A percentile compares a stretch with the other conserved stretches of the same genome.
These are phyloP conservation scores for Florisuga fusca DNA, from an alignment of 2,797 vertebrate genomes.

Conservation along the genomic window DNA sequence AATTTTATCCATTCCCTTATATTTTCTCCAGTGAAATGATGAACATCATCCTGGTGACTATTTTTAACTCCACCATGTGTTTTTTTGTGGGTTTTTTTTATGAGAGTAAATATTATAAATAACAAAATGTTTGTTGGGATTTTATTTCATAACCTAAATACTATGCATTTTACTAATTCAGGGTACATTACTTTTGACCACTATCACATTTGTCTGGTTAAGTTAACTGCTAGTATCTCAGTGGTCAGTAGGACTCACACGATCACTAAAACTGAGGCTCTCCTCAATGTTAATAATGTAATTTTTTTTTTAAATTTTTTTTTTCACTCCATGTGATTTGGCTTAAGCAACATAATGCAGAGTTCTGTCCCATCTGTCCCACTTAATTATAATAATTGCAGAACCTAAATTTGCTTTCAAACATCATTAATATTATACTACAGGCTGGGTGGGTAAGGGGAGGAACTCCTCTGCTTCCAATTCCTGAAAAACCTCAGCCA, in stretches of 20 bases:
- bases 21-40: not conserved
- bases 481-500: not conserved
- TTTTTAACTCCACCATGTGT: not conserved
- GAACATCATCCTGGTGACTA: not conserved
- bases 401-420: constrained; percentile 16
- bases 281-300: not conserved
- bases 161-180: not conserved
- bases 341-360: constrained; percentile 3
- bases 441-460: constrained; percentile 1
- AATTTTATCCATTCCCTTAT: not conserved
- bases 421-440: constrained; percentile 15
- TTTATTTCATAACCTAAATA: not conserved
- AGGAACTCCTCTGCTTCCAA: not conserved
- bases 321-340: not conserved
- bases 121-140: not conserved
- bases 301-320: not conserved
- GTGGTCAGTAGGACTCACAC: not conserved
- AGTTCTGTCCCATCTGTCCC: constrained; percentile 27
- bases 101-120: not conserved
- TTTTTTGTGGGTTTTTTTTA: not conserved
- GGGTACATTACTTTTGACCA: not conserved
- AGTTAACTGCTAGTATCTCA: not conserved
- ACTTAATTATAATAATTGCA: constrained; percentile 39
- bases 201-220: not conserved
- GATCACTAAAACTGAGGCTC: not conserved